A percentile compares a stretch with the other conserved stretches of the same genome.
phyloP scores from a whole-genome alignment of 2,797 vertebrate species.

The Peromyscus melanophrys region DNA sequence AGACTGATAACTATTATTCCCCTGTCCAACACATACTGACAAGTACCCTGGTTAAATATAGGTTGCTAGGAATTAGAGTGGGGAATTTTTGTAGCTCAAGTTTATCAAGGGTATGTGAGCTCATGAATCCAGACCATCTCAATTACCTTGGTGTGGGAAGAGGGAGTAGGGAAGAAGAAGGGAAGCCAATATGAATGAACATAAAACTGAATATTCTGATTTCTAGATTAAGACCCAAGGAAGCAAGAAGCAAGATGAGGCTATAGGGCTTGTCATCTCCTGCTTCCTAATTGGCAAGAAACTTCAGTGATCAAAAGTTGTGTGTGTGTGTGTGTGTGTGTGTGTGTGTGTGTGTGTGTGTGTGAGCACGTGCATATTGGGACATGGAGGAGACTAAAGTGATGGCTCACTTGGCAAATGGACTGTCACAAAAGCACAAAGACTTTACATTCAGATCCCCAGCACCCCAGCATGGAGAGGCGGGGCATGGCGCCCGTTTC shows the following conservation, averaged over 20 bases:
- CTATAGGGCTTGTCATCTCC: not conserved
- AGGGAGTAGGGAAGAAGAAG: not conserved
- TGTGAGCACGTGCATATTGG: not conserved
- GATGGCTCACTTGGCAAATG: not conserved
- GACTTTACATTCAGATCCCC: not conserved
- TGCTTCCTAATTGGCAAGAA: constrained; percentile 2
- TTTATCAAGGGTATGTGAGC: constrained; percentile 62
- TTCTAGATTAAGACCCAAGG: not conserved
- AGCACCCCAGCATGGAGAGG: not conserved
- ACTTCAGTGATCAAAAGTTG: not conserved
- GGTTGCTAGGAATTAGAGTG: constrained; percentile 68
- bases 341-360: not conserved
- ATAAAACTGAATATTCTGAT: not conserved
- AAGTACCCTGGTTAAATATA: constrained; percentile 82
- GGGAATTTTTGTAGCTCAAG: constrained; percentile 65
- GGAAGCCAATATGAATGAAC: not conserved
- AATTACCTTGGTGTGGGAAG: constrained; percentile 47
- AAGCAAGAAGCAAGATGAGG: not conserved
- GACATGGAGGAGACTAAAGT: not conserved
- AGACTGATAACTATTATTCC: constrained; percentile 84
- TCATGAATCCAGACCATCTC: constrained; percentile 51
- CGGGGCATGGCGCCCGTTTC: no score
- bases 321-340: not conserved
- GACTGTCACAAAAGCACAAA: not conserved
- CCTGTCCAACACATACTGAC: constrained; percentile 82